Evolutionary conservation across 1,140 invertebrate species (phyloP), one percentile per base, ranked within the genome.

Genomic region (Eueides isabella): DNA sequence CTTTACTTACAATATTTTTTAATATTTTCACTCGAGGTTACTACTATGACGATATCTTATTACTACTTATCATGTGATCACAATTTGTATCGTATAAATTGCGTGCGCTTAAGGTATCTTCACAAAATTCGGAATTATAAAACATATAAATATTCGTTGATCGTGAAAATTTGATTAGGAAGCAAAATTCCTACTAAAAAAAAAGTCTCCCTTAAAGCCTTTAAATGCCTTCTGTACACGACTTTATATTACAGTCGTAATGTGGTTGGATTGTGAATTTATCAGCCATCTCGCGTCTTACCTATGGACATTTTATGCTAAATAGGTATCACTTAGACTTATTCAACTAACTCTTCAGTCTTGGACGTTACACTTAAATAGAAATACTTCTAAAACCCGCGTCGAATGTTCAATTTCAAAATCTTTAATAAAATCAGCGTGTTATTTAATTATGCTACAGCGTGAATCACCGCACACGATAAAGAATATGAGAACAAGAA

Each of bases 331-430:
- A 91, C 82, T 89, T 90, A 90, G 84, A 88, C 89, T 92, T 91
- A 92, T 83, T 89, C 80, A 89, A 87, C 89, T 92, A 91, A 88
- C 91, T 88, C 88, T 92, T 93, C 91, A 93, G 91, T 93, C 91
- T 93, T 93, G 88, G 88, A 90, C 90, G 91, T 92, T 91, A 89
- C 89, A 88, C 89, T 92, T 92, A 92, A 88, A 90, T 91, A 92
- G 87, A 91, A 79, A 91, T 91, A 92, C 81, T 90, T 85, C 87
- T 90, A 91, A 85, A 90, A 92, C 91, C 91, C 91, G 91, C 91
- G 91, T 93, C 85, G 90, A 88, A 92, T 87, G 79, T 81, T 83
- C 55, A 72, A 81, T 76, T 81, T 85, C 79, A 80, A 84, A 81
- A 76, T 69, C 38, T 83, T 81, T 80, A 79, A 71, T 83, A 83